phyloP scores from a whole-genome alignment of 2,113 vertebrate species.

The Bos javanicus region DNA sequence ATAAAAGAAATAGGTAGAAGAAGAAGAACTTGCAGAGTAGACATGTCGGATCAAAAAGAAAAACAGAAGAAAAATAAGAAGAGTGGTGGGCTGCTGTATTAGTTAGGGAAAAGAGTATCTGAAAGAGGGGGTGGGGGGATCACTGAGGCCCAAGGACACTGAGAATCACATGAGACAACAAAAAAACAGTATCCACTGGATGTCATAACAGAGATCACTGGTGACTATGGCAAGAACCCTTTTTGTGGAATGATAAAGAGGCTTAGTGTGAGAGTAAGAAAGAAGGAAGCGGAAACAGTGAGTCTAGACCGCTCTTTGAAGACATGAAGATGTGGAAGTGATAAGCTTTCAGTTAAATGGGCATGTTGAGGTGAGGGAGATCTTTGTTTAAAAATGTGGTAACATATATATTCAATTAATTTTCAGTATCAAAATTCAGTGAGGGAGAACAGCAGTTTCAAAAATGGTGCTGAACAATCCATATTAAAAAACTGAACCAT shows the following conservation, averaged over 20 bases:
- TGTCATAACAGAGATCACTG: background rate
- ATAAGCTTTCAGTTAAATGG: background rate
- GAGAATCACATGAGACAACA: background rate
- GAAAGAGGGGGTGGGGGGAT: background rate
- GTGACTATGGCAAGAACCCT: background rate
- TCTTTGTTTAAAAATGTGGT: background rate
- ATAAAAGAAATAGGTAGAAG: conserved; percentile 19
- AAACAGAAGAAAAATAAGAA: background rate
- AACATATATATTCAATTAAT: background rate
- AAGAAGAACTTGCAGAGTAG: background rate
- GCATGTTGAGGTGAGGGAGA: background rate
- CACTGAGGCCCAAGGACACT: background rate
- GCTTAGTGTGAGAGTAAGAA: background rate
- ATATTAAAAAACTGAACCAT: background rate
- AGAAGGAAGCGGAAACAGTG: background rate
- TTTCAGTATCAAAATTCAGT: background rate
- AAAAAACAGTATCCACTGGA: background rate
- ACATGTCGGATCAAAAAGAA: background rate
- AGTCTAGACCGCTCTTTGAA: background rate
- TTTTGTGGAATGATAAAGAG: background rate
- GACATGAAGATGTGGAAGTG: background rate
- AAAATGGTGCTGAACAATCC: background rate
- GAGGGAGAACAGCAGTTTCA: background rate
- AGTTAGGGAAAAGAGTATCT: background rate
- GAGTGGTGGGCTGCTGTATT: background rate